These are phyloP conservation scores for Ascaphus truei DNA, from an alignment of 2,113 vertebrate species.

Conservation along the genomic window DNA sequence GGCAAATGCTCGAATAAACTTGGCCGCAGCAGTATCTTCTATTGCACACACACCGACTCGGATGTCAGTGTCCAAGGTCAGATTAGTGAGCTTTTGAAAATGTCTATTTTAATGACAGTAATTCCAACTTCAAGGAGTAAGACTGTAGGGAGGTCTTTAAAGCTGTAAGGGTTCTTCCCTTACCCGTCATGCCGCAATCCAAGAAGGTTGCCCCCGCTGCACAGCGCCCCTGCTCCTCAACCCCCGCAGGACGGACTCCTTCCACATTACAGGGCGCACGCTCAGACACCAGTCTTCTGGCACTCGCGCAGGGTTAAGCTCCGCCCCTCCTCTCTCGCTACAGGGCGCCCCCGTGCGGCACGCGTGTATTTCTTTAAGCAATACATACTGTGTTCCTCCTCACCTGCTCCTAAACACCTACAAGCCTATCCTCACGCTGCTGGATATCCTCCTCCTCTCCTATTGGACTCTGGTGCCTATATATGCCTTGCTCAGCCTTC, in stretches of 20 bases:
- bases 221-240: neutral
- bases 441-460: too few relatives aligned
- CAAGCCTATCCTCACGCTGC: too few relatives aligned
- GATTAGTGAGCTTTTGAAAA: neutral
- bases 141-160: conserved; percentile 3
- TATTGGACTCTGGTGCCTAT: too few relatives aligned
- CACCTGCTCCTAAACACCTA: too few relatives aligned
- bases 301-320: neutral
- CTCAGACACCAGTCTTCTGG: neutral
- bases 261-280: neutral
- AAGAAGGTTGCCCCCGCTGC: neutral
- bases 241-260: neutral
- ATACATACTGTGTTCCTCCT: too few relatives aligned
- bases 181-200: neutral
- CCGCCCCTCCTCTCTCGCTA: too few relatives aligned
- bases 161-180: neutral
- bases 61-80: neutral
- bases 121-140: neutral
- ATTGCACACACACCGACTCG: neutral
- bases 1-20: too few relatives aligned
- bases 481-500: too few relatives aligned
- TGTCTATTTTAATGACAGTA: neutral
- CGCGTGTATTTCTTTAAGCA: too few relatives aligned
- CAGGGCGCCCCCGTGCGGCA: too few relatives aligned
- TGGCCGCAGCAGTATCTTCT: too few relatives aligned